Conservation (phyloP, 37 sponge, comb jelly and placozoan genomes). For the Spongilla lacustris region DNA sequence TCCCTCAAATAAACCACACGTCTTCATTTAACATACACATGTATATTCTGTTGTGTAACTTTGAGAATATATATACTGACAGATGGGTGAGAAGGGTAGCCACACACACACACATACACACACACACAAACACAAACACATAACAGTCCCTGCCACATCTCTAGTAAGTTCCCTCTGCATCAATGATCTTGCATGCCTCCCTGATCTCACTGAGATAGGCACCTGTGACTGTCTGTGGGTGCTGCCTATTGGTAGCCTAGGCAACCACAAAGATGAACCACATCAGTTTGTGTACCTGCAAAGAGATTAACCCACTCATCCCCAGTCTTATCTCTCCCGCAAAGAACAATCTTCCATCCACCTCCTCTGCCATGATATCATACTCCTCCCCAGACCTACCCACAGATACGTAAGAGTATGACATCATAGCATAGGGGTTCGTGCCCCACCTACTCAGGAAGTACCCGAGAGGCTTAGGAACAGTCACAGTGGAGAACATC, state of each 20-base stretch:
- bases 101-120: too few species aligned
- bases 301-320: not conserved
- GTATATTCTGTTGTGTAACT: too few species aligned
- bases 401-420: slow-evolving; percentile 83
- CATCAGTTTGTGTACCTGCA: not conserved
- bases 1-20: too few species aligned
- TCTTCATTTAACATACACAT: too few species aligned
- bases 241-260: slow-evolving; percentile 85
- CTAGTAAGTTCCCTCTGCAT: not conserved
- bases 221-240: slow-evolving; percentile 93
- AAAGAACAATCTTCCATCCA: too few species aligned
- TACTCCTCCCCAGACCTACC: slow-evolving; percentile 82
- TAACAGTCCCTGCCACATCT: too few species aligned
- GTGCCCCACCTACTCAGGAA: slow-evolving; percentile 77
- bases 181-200: slow-evolving; percentile 88
- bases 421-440: slow-evolving; percentile 79
- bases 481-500: slow-evolving; percentile 75
- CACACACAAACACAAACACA: not conserved
- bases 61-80: not conserved
- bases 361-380: slow-evolving; percentile 73
- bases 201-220: slow-evolving; percentile 90
- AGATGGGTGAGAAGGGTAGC: not conserved
- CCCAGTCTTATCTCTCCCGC: slow-evolving; percentile 75
- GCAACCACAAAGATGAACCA: not conserved
- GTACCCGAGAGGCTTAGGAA: slow-evolving; percentile 57